Evolutionary conservation across 2,113 vertebrate genomes (phyloP).

Genomic region (Microtus richardsoni): DNA sequence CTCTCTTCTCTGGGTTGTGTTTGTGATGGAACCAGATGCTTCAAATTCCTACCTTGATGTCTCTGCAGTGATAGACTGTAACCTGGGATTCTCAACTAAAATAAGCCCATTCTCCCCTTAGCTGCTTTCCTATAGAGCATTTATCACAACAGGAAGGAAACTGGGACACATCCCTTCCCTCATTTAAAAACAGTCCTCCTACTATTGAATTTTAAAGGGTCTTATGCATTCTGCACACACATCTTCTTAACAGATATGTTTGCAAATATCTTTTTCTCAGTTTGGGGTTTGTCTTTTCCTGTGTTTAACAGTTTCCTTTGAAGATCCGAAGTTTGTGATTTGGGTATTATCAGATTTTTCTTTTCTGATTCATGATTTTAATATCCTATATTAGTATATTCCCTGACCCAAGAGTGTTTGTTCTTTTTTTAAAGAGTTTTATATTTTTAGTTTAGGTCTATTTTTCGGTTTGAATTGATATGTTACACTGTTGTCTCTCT

Average conservation of each 20-base stretch:
- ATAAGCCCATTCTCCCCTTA: neutral
- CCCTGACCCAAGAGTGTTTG: neutral
- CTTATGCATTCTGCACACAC: neutral
- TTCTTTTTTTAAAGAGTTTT: neutral
- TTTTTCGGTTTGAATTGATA: constrained; percentile 11
- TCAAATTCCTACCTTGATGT: neutral
- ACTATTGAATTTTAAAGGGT: neutral
- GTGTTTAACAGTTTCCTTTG: neutral
- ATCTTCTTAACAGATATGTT: constrained; percentile 6
- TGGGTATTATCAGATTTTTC: neutral
- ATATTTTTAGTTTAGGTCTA: constrained; percentile 34
- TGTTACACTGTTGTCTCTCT: neutral
- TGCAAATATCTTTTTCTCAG: constrained; percentile 19
- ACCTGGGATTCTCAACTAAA: too few relatives aligned
- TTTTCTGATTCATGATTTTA: constrained; percentile 11
- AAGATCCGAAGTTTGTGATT: neutral
- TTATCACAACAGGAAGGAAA: neutral
- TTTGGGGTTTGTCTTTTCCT: neutral
- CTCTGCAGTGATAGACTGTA: too few relatives aligned
- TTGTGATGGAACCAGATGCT: neutral
- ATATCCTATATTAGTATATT: neutral
- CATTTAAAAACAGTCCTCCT: neutral
- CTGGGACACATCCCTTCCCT: neutral
- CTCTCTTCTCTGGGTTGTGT: neutral
- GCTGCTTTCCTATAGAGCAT: neutral